Evolutionary conservation across 2,888 invertebrate species (phyloP).

Genomic region (Megastigmus dorsalis): DNA sequence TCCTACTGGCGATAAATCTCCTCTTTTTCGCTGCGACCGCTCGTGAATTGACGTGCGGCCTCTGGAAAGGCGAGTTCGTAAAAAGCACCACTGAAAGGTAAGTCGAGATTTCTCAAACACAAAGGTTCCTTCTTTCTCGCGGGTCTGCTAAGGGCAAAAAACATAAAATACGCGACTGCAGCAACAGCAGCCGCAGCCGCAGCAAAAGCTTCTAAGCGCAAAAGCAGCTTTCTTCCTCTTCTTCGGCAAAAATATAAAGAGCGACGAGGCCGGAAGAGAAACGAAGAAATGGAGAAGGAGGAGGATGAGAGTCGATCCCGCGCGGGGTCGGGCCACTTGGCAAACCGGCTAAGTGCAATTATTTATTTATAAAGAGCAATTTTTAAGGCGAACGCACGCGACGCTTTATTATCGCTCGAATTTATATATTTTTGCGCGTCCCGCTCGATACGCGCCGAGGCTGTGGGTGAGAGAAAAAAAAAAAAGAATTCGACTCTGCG

Average conservation of each 20-base stretch:
- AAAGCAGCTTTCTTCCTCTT: constrained; percentile 37
- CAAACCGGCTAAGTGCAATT: too few relatives aligned
- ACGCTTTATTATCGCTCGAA: too few relatives aligned
- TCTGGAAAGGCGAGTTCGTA: constrained; percentile 91
- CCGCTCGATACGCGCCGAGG: too few relatives aligned
- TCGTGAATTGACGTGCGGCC: constrained; percentile 88
- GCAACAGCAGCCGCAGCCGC: too few relatives aligned
- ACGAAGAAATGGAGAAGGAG: background rate
- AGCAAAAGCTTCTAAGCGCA: constrained; percentile 30
- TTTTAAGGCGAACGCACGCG: too few relatives aligned
- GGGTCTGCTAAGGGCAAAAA: background rate
- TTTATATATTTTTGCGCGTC: too few relatives aligned
- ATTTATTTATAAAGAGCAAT: too few relatives aligned
- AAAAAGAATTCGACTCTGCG: too few relatives aligned
- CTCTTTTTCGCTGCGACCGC: constrained; percentile 88
- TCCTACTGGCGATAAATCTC: constrained; percentile 85
- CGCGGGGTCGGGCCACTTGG: background rate
- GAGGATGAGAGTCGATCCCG: background rate
- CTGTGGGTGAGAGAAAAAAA: too few relatives aligned
- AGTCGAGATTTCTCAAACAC: constrained; percentile 56
- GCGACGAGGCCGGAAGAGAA: background rate
- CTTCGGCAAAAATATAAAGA: constrained; percentile 10
- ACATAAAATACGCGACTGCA: background rate
- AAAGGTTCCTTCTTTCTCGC: too few relatives aligned
- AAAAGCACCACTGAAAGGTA: constrained; percentile 87